A percentile compares a stretch with the other conserved stretches of the same genome.
Evolutionary conservation across 2,113 vertebrate genomes (phyloP).

Genomic region (Pardalotus punctatus): DNA sequence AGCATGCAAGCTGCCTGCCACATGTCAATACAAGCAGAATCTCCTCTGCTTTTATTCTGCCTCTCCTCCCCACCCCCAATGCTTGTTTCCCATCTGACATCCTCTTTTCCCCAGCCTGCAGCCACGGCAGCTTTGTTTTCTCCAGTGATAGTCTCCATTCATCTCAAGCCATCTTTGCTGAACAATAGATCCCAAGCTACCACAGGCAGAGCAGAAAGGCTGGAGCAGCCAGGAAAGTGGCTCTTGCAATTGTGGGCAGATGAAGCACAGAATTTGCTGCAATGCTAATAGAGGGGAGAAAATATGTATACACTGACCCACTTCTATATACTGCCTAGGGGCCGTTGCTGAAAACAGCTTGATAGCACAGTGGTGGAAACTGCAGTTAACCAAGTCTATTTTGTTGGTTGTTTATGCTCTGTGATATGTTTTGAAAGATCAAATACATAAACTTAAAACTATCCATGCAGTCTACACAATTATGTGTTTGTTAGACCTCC

Average conservation of each 20-base stretch:
- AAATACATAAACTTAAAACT: neutral
- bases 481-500: neutral
- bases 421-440: neutral
- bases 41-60: neutral
- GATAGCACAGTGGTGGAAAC: neutral
- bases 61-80: neutral
- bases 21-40: neutral
- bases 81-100: neutral
- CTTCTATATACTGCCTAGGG: neutral
- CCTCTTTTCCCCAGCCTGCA: neutral
- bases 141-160: neutral
- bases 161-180: neutral
- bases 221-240: neutral
- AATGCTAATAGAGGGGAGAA: neutral
- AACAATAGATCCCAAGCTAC: neutral
- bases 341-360: neutral
- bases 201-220: neutral
- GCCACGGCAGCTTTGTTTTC: neutral
- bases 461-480: neutral
- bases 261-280: neutral
- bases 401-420: neutral
- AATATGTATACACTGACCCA: neutral
- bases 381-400: neutral
- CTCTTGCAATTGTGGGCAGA: neutral
- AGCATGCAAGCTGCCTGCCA: neutral